Evolutionary conservation across 2,797 vertebrate species (phyloP).

Genomic region (Danio aesculapii): DNA sequence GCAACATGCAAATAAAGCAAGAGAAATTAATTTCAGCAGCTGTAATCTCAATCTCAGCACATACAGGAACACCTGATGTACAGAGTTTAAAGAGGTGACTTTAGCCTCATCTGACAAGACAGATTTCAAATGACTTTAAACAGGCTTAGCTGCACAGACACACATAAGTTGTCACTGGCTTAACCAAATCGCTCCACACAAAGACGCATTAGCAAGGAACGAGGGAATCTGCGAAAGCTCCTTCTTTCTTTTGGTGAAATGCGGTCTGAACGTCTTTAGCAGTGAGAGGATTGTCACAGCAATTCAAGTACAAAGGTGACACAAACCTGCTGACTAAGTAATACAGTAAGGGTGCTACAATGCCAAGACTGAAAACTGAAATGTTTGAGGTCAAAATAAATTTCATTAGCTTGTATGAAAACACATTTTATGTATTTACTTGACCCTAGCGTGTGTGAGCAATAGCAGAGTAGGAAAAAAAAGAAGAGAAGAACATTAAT

Average conservation of each 20-base stretch:
- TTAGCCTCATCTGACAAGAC: constrained; percentile 81
- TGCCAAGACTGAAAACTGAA: constrained; percentile 5
- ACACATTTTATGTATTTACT: constrained; percentile 13
- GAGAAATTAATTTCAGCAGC: constrained; percentile 47
- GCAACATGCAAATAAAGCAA: constrained; percentile 2
- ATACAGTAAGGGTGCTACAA: constrained; percentile 8
- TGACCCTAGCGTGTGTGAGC: background rate
- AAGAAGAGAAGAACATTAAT: background rate
- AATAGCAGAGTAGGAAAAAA: background rate
- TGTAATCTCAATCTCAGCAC: constrained; percentile 64
- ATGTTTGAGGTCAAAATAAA: constrained; percentile 14
- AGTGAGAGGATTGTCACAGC: constrained; percentile 29
- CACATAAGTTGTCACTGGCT: constrained; percentile 78
- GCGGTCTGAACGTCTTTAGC: constrained; percentile 27
- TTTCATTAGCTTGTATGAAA: constrained; percentile 14
- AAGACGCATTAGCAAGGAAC: constrained; percentile 72
- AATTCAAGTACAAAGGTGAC: constrained; percentile 27
- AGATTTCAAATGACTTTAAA: constrained; percentile 78
- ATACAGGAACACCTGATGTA: constrained; percentile 59
- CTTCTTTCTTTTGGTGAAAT: constrained; percentile 50
- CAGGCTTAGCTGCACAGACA: constrained; percentile 81
- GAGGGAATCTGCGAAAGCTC: constrained; percentile 58
- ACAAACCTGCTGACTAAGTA: constrained; percentile 27
- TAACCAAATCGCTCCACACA: constrained; percentile 75
- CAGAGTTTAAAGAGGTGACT: constrained; percentile 71